Conservation (phyloP, 2,113 vertebrate species). For the Porphyrio hochstetteri region DNA sequence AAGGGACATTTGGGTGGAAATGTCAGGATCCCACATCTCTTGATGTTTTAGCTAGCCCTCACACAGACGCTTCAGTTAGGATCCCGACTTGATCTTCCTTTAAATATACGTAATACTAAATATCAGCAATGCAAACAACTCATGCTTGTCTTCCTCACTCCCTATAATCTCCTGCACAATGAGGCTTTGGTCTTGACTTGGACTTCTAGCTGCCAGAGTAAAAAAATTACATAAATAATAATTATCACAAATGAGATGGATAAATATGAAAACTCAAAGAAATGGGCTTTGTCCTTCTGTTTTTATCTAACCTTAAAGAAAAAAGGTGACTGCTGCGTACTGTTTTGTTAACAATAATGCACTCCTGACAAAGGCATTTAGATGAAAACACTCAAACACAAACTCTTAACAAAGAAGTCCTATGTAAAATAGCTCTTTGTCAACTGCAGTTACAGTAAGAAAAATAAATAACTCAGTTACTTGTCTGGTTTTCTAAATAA, state of each 20-base stretch:
- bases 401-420: background rate
- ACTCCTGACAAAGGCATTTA: background rate
- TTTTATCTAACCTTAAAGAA: background rate
- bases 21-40: background rate
- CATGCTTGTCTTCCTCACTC: background rate
- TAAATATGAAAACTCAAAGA: background rate
- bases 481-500: background rate
- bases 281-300: background rate
- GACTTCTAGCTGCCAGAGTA: background rate
- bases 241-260: background rate
- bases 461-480: background rate
- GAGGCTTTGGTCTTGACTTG: background rate
- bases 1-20: background rate
- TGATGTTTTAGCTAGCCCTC: background rate
- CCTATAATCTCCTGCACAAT: background rate
- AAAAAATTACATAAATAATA: background rate
- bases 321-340: background rate
- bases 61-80: background rate
- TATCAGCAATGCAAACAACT: background rate
- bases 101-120: background rate
- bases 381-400: background rate
- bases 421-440: background rate
- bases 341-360: background rate
- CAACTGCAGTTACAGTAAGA: background rate
- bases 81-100: background rate